A percentile compares a stretch with the other conserved stretches of the same genome.
Conservation (phyloP, 1,140 invertebrate genomes). For the Thaumatotibia leucotreta region DNA sequence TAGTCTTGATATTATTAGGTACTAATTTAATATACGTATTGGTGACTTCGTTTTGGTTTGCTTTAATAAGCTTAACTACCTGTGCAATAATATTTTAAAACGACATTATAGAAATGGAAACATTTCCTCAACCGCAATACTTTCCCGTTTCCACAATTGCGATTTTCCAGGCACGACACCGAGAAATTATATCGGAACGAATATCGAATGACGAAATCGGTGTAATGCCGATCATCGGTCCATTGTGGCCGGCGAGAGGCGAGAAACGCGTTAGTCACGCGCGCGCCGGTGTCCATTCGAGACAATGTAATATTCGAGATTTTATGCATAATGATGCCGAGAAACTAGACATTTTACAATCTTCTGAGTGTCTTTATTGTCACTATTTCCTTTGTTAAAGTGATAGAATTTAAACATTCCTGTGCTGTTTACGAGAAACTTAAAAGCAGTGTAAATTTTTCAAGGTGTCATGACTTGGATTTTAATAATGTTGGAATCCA, state of each 20-base stretch:
- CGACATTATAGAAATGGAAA: no score
- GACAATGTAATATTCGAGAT: conserved; percentile 1
- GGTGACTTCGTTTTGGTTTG: no score
- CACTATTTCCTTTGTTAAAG: not conserved
- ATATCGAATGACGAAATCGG: conserved; percentile 62
- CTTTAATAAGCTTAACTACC: no score
- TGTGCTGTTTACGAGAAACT: no score
- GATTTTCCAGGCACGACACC: conserved; percentile 41
- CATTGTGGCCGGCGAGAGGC: conserved; percentile 54
- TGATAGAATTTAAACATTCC: not conserved
- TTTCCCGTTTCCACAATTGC: conserved; percentile 22
- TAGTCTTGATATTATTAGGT: no score
- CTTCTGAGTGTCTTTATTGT: not conserved
- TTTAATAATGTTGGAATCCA: no score
- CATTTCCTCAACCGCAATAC: not conserved
- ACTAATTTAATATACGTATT: no score
- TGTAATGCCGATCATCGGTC: conserved; percentile 61
- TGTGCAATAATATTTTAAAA: no score
- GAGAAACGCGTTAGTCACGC: conserved; percentile 60
- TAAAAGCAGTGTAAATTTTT: no score
- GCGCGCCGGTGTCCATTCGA: conserved; percentile 5
- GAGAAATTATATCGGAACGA: conserved; percentile 69
- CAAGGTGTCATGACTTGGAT: no score
- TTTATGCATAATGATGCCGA: conserved; percentile 7
- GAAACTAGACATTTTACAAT: conserved; percentile 8